Base-by-base conservation (phyloP, 2,797 vertebrate genomes). In the Aselliscus stoliczkanus region DNA sequence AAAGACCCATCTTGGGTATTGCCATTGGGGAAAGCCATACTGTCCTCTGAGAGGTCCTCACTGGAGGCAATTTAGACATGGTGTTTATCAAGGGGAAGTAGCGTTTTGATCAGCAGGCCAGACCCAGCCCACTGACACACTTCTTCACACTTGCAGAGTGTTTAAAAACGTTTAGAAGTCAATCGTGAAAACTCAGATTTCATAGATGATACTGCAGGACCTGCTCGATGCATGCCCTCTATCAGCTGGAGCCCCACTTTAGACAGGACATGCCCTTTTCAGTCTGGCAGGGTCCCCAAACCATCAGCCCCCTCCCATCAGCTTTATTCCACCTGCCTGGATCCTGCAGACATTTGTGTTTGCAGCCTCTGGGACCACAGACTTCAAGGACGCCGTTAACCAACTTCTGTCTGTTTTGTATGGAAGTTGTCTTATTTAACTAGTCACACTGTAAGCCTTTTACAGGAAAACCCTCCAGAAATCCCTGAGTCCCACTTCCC, bases 241-340 rank as follows among this genome's bases (percentile, higher is more conserved):
- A 15, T 37, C 42, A 27, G 8, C 13, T 2, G 2, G 56, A 50
- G 20, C 34, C 52, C 52, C 7, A 23, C 52, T 44, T 9, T 2
- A 29, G 64, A 72, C 5, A 29, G 70, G 34, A 25, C 27, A 0
- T 8, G 27, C 7, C 10, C 3, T 29, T 13, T 42, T 42, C 34
- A 14, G 0, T 11, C 1, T 23, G 4, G 13, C 75, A 37, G 31
- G 3, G 25, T 20, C 31, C 42, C 50, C 25, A 4, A 2, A 79
- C 23, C 12, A 29, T 23, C 12, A 29, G 7, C 20, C 14, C 4
- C 0, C 31, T 7, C 14, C 2, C 1, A 0, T n/a, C 44, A 76
- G 31, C 54, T 76, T 12, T 31, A 37, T 14, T 23, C 54, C 42
- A 27, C 29, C 14, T 12, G 37, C 58, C 62, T 23, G 1, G 1